phyloP scores from a whole-genome alignment of 2,888 invertebrate genomes.

The Cephus pulcher region DNA sequence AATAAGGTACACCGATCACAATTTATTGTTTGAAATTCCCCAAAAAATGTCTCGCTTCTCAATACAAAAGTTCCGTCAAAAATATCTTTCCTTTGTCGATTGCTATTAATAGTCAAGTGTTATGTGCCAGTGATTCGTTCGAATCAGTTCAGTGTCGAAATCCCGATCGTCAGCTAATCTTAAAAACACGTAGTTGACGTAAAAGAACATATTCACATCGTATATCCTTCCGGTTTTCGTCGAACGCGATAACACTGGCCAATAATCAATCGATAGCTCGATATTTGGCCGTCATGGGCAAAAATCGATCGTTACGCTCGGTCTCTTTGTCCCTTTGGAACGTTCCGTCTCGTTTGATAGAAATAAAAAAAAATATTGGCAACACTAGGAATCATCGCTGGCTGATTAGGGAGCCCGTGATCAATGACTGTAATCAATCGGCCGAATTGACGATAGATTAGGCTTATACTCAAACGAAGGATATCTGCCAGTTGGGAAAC shows the following conservation, averaged over 20 bases:
- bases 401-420: neutral
- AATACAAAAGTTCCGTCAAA: conserved; percentile 56
- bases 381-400: neutral
- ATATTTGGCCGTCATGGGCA: neutral
- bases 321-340: neutral
- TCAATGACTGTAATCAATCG: neutral
- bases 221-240: neutral
- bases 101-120: conserved; percentile 40
- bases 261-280: neutral
- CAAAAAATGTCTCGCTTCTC: conserved; percentile 40
- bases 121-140: conserved; percentile 28
- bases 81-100: conserved; percentile 51
- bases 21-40: conserved; percentile 44
- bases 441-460: neutral
- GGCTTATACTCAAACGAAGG: neutral
- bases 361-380: neutral
- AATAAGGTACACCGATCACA: conserved; percentile 55
- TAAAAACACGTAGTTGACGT: neutral
- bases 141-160: conserved; percentile 30
- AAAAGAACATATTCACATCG: neutral
- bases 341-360: neutral
- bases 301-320: neutral
- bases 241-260: neutral
- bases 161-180: neutral
- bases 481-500: neutral